Evolutionary conservation across 2,797 vertebrate species (phyloP).

Genomic region (Eremophila alpestris): DNA sequence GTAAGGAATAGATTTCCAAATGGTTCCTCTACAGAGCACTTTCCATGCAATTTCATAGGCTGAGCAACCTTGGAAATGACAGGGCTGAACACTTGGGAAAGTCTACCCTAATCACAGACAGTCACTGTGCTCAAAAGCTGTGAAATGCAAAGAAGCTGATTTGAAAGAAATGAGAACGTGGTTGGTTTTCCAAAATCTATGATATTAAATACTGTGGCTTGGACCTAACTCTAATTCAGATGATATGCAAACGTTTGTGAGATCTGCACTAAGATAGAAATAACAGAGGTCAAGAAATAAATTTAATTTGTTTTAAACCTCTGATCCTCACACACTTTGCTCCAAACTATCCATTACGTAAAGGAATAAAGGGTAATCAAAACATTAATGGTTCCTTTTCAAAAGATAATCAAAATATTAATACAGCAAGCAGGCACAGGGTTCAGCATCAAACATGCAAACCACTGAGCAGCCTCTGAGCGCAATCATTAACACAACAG

Average conservation of each 20-base stretch:
- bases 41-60: background rate
- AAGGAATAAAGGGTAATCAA: background rate
- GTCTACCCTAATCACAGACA: background rate
- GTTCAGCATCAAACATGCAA: background rate
- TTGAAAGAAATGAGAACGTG: background rate
- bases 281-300: background rate
- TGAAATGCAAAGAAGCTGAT: background rate
- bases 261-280: background rate
- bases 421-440: background rate
- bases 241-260: background rate
- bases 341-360: background rate
- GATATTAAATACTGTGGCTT: background rate
- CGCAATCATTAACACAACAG: background rate
- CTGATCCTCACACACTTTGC: background rate
- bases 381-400: background rate
- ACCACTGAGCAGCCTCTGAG: background rate
- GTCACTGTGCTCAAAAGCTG: background rate
- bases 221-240: background rate
- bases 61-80: background rate
- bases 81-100: background rate
- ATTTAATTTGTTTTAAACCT: background rate
- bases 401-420: background rate
- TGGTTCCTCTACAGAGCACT: fast-evolving
- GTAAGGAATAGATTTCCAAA: background rate
- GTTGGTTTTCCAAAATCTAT: background rate